Evolutionary conservation across 2,888 invertebrate genomes (phyloP).

Genomic region (Lasioglossum malachurum): DNA sequence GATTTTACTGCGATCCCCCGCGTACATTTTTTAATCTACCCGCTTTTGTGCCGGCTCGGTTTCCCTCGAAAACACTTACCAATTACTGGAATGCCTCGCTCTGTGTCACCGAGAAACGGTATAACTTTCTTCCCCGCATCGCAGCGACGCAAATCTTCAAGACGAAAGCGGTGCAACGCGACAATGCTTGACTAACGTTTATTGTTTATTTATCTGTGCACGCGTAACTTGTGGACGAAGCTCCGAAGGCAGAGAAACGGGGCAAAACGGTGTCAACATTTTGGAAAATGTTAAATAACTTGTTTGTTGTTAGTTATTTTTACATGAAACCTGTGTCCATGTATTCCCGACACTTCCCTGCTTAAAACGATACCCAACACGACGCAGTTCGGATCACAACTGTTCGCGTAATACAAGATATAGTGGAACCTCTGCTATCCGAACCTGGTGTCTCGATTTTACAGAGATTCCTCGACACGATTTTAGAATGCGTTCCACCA

Average conservation of each 20-base stretch:
- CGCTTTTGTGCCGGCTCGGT: conserved; percentile 8
- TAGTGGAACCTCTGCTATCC: neutral
- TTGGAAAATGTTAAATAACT: neutral
- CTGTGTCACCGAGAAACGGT: neutral
- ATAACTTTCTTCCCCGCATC: neutral
- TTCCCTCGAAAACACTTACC: conserved; percentile 7
- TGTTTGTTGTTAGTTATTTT: neutral
- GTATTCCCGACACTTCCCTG: neutral
- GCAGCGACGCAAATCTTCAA: neutral
- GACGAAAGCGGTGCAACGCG: too few relatives aligned
- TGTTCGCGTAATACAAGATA: neutral
- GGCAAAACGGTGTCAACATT: neutral
- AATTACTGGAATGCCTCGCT: conserved; percentile 23
- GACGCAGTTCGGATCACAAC: neutral
- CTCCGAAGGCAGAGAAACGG: neutral
- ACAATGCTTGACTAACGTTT: too few relatives aligned
- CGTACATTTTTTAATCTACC: neutral
- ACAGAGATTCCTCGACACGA: neutral
- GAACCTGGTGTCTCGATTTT: neutral
- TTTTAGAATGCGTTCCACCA: neutral
- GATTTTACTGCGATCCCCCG: conserved; percentile 3
- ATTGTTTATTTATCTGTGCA: too few relatives aligned
- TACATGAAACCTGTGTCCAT: rapidly evolving
- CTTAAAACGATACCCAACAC: neutral
- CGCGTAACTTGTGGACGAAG: neutral